phyloP scores from a whole-genome alignment of 1,140 invertebrate genomes.

The Micrasema minimum region DNA sequence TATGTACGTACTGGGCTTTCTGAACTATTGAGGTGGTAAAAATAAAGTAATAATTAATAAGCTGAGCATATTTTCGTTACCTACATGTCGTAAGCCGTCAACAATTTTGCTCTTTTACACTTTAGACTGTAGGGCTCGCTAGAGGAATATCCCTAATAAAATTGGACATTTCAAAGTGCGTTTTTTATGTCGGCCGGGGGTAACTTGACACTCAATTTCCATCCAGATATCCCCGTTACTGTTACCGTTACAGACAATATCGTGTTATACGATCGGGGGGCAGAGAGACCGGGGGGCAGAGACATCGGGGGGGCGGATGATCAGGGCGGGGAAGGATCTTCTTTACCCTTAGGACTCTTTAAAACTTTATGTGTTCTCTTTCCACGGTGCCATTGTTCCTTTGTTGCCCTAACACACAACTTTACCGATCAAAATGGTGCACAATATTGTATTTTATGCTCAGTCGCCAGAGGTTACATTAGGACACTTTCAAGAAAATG shows the following conservation, averaged over 20 bases:
- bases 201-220: constrained; percentile 54
- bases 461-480: too few relatives aligned
- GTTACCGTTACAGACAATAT: constrained; percentile 53
- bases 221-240: constrained; percentile 51
- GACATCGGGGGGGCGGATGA: too few relatives aligned
- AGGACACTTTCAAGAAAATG: too few relatives aligned
- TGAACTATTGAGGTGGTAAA: not conserved
- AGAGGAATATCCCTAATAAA: constrained; percentile 53
- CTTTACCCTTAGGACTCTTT: constrained; percentile 51
- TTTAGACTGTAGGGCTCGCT: constrained; percentile 34
- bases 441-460: constrained; percentile 32
- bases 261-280: constrained; percentile 53
- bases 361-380: constrained; percentile 52
- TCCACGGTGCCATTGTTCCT: constrained; percentile 30
- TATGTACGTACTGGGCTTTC: too few relatives aligned
- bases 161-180: constrained; percentile 54
- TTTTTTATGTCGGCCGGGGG: constrained; percentile 52
- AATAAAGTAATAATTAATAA: not conserved
- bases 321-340: not conserved
- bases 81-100: too few relatives aligned
- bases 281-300: too few relatives aligned
- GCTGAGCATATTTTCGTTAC: too few relatives aligned
- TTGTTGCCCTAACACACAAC: constrained; percentile 18
- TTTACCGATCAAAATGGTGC: constrained; percentile 28
- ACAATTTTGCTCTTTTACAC: constrained; percentile 49